phyloP scores from a whole-genome alignment of 1,140 invertebrate genomes.

The Pseudomyrmex sp. region DNA sequence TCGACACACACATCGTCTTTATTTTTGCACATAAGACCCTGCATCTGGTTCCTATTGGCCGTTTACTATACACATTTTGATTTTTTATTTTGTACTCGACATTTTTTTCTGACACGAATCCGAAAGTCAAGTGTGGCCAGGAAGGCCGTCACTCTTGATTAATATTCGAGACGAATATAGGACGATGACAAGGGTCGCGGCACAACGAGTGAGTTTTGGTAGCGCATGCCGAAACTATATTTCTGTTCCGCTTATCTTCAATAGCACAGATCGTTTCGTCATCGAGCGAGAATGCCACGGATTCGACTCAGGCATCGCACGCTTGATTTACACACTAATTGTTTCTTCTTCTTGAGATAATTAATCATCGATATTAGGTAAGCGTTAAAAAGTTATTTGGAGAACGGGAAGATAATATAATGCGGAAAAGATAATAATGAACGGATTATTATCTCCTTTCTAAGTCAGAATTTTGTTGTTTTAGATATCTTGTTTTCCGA shows the following conservation, averaged over 20 bases:
- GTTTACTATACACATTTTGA: too few relatives aligned
- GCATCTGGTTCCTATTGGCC: too few relatives aligned
- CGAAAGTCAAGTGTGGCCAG: not conserved
- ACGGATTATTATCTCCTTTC: too few relatives aligned
- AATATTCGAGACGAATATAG: slow-evolving; percentile 14
- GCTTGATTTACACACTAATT: not conserved
- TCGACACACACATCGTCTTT: too few relatives aligned
- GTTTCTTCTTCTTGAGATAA: not conserved
- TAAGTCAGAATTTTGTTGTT: too few relatives aligned
- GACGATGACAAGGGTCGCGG: slow-evolving; percentile 46
- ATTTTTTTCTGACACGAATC: not conserved
- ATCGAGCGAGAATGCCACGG: slow-evolving; percentile 61
- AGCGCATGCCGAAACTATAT: slow-evolving; percentile 64
- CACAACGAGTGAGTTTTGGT: slow-evolving; percentile 66
- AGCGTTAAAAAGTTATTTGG: not conserved
- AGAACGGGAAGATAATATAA: too few relatives aligned
- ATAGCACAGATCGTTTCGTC: slow-evolving; percentile 67
- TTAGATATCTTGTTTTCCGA: too few relatives aligned
- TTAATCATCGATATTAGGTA: not conserved
- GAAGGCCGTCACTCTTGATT: not conserved
- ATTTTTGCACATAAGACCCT: too few relatives aligned
- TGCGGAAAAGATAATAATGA: slow-evolving; percentile 10
- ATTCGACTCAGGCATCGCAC: slow-evolving; percentile 23
- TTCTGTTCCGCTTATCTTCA: slow-evolving; percentile 64
- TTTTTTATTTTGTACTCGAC: too few relatives aligned